These are phyloP conservation scores for Brachyhypopomus gauderio DNA, from an alignment of 2,113 vertebrate genomes.

Conservation along the genomic window DNA sequence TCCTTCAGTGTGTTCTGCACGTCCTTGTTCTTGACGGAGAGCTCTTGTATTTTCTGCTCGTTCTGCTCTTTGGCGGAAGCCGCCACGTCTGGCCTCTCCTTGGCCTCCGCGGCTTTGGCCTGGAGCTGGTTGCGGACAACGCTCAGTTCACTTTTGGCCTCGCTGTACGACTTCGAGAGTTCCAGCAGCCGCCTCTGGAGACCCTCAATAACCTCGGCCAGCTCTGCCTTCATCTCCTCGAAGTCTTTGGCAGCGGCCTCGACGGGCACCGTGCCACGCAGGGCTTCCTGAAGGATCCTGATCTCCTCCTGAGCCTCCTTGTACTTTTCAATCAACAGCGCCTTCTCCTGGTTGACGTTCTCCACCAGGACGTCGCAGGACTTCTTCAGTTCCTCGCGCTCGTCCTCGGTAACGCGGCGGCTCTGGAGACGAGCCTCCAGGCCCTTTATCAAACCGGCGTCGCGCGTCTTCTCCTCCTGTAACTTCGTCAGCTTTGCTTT, in stretches of 20 bases:
- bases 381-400: slow-evolving; percentile 76
- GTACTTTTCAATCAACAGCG: slow-evolving; percentile 79
- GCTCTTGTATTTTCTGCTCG: slow-evolving; percentile 71
- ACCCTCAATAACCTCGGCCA: slow-evolving; percentile 79
- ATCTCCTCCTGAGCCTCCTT: slow-evolving; percentile 91
- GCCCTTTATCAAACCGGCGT: slow-evolving; percentile 73
- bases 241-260: slow-evolving; percentile 81
- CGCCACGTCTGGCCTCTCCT: slow-evolving; percentile 60
- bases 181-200: slow-evolving; percentile 86
- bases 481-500: slow-evolving; percentile 76
- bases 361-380: slow-evolving; percentile 77
- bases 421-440: slow-evolving; percentile 78
- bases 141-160: slow-evolving; percentile 85
- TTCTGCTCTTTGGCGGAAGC: slow-evolving; percentile 75
- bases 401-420: slow-evolving; percentile 67
- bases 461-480: slow-evolving; percentile 73
- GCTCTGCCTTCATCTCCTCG: slow-evolving; percentile 80
- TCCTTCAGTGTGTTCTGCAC: slow-evolving; percentile 74
- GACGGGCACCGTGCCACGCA: slow-evolving; percentile 76
- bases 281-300: slow-evolving; percentile 82
- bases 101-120: slow-evolving; percentile 33
- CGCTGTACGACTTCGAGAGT: slow-evolving; percentile 88
- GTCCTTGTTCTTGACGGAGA: slow-evolving; percentile 57
- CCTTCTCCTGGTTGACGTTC: slow-evolving; percentile 81
- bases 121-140: slow-evolving; percentile 72